Base-by-base conservation (phyloP, 2,888 invertebrate species). In the Ischnus inquisitorius region DNA sequence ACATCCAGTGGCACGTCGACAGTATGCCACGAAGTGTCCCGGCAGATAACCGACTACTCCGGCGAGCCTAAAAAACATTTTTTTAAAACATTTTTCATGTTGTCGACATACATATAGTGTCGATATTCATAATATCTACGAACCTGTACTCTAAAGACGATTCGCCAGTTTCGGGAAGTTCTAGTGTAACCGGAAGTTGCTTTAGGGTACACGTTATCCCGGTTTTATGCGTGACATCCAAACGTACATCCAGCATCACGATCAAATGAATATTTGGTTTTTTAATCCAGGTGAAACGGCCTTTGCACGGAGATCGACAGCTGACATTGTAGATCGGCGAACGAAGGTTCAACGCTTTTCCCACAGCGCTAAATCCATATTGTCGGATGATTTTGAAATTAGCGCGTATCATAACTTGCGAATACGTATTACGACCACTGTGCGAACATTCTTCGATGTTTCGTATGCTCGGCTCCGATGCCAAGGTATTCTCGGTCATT, bases 11-110 rank as follows among this genome's bases (percentile, higher is more conserved):
- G 34, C 48, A 19, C 75, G 28, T 16, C 12, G 19, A 28, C 48
- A 64, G 51, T 75, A 48, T 10, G 51, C 75, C 22, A 75, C 48
- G 64, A 64, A 75, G 28, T 75, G 75, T 16, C 51, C 51, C 5
- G 75, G 39, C 16, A 34, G 34, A 16, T 51, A 39, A 16, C 64
- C 75, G 12, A 75, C 75, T n/a, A 75, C 65, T 65, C 75, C 75
- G 14, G 65, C 51, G 19, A 75, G 65, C 34, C 75, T 75, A 48
- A 75, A 54, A 65, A 46, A 46, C 46, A 46, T 46, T n/a, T 14
- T 14, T 46, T 46, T 46, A 14, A 4, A 46, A 46, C 34, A 34
- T 34, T 34, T 46, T 14, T 46, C n/a, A n/a, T n/a, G n/a, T n/a
- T n/a, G n/a, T n/a, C n/a, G n/a, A n/a, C n/a, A n/a, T n/a, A n/a